Base-by-base conservation (phyloP, 2,888 invertebrate species). In the Lasioglossum lativentre region DNA sequence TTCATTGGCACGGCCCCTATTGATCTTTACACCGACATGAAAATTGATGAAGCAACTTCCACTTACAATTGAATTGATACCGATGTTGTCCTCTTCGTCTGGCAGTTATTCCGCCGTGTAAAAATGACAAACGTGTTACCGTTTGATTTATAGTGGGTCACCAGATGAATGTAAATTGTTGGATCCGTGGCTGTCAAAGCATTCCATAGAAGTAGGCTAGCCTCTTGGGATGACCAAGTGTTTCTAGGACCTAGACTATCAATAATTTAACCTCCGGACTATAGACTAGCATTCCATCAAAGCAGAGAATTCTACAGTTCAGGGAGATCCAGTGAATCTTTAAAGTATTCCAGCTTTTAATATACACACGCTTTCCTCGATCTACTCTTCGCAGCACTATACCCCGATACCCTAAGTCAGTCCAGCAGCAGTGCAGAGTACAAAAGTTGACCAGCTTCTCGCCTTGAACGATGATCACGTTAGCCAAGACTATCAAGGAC, bases 401-500 rank as follows among this genome's bases (percentile, higher is more conserved):
- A 56, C 4, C n/a, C 12, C 8, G n/a, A 56, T 27, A 14, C 10
- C 56, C n/a, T 3, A 56, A 59, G 59, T 4, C 27, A 14, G 27
- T 14, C 12, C n/a, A 27, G 12, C 4, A n/a, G n/a, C n/a, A n/a
- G n/a, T n/a, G 4, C 0, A 1, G 4, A 5, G 5, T 5, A 16
- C 59, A 59, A 30, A n/a, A 6, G 59, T 27, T 27, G 16, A 4
- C 0, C 16, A 52, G 12, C 27, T 16, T 27, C 27, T 27, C 8
- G 27, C 27, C 1, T 27, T 30, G n/a, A n/a, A n/a, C 56, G 56
- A 59, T 59, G 1, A 59, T 59, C 59, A 23, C 10, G 3, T 23
- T 6, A 14, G n/a, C 5, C 59, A 1, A 30, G 59, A 30, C 14
- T 59, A 59, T 27, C 23, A n/a, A 27, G 27, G 27, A 14, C 2